Percentiles rank a stretch among this genome's conserved stretches.
Evolutionary conservation across 1,140 invertebrate species (phyloP).

Genomic region (Anthonomus grandis): DNA sequence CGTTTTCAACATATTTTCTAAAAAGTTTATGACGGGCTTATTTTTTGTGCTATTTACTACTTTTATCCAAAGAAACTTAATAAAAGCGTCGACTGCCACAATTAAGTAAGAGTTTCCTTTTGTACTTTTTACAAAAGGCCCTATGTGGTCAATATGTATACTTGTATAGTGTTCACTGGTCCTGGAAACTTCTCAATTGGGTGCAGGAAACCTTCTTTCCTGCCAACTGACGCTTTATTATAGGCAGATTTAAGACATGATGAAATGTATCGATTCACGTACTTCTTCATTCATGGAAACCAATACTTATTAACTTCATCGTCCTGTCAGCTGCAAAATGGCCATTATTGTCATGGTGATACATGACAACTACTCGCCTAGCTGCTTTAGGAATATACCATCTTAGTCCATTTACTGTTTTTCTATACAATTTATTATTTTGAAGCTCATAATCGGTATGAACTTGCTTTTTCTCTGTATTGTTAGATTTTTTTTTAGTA

Average conservation of each 20-base stretch:
- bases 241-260: constrained; percentile 3
- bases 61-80: background rate
- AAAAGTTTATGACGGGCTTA: constrained; percentile 1
- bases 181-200: background rate
- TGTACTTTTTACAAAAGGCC: constrained; percentile 31
- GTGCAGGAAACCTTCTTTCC: constrained; percentile 2
- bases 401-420: constrained; percentile 10
- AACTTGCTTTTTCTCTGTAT: constrained; percentile 24
- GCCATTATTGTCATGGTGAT: constrained; percentile 10
- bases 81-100: constrained; percentile 10
- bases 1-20: constrained; percentile 5
- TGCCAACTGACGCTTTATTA: constrained; percentile 6
- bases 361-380: constrained; percentile 4
- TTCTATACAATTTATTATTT: constrained; percentile 12
- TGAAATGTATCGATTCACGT: constrained; percentile 8
- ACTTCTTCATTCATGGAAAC: constrained; percentile 5
- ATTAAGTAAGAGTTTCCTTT: constrained; percentile 19
- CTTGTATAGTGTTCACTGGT: constrained; percentile 26
- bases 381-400: constrained; percentile 16
- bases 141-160: constrained; percentile 37
- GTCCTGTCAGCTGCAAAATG: constrained; percentile 6
- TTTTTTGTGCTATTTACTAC: constrained; percentile 1
- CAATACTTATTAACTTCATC: background rate
- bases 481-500: background rate
- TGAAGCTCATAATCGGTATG: constrained; percentile 34